A percentile compares a stretch with the other conserved stretches of the same genome.
These are phyloP conservation scores for Cerceris rybyensis DNA, from an alignment of 2,888 invertebrate species.

Conservation along the genomic window DNA sequence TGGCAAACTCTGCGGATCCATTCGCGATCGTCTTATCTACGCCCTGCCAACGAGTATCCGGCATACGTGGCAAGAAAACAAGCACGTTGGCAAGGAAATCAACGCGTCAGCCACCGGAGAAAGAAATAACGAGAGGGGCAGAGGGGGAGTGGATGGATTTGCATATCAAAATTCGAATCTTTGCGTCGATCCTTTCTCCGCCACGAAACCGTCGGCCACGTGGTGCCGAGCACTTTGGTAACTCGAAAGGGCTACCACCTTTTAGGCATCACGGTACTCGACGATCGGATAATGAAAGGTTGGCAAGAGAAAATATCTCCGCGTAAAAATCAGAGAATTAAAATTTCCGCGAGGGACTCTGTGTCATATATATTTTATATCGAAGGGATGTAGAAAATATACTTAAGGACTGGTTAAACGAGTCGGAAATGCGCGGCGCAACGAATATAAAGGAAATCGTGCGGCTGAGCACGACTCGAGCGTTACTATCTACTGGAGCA, in stretches of 20 bases:
- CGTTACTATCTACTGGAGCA: too few relatives aligned
- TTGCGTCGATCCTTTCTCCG: slow-evolving; percentile 12
- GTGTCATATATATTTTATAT: too few relatives aligned
- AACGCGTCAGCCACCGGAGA: slow-evolving; percentile 34
- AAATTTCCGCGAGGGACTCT: too few relatives aligned
- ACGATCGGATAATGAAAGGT: too few relatives aligned
- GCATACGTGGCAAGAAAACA: slow-evolving; percentile 58
- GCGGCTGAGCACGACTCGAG: too few relatives aligned
- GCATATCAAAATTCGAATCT: slow-evolving; percentile 42
- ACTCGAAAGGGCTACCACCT: not conserved
- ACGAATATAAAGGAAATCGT: too few relatives aligned
- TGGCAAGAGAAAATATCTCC: too few relatives aligned
- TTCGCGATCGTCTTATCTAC: slow-evolving; percentile 46
- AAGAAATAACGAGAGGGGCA: not conserved
- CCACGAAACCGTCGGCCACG: not conserved
- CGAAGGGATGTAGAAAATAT: too few relatives aligned
- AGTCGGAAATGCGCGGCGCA: too few relatives aligned
- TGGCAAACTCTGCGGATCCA: slow-evolving; percentile 17
- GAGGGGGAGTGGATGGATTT: slow-evolving; percentile 29
- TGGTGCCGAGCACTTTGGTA: not conserved
- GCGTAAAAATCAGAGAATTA: too few relatives aligned
- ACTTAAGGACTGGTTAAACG: too few relatives aligned
- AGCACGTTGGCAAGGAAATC: slow-evolving; percentile 38
- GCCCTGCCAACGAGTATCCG: slow-evolving; percentile 21
- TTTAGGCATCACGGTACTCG: not conserved